These are phyloP conservation scores for Enoplosus armatus DNA, from an alignment of 2,797 vertebrate species.

Conservation along the genomic window DNA sequence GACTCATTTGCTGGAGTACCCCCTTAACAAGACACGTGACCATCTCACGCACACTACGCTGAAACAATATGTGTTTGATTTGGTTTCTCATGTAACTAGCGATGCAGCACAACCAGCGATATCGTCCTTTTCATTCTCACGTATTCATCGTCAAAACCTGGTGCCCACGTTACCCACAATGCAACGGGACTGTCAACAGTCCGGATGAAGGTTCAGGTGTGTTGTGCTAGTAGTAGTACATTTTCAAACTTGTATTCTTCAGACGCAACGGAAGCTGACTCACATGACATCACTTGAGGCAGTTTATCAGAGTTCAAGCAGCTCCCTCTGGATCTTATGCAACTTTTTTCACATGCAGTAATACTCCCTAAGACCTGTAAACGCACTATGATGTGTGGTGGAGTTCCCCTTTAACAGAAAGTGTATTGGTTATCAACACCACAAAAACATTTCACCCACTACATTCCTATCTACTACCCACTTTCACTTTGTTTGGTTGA, in stretches of 20 bases:
- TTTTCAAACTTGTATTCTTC: no score
- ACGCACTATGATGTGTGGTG: no score
- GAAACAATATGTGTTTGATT: not conserved
- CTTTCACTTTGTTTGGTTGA: conserved; percentile 7
- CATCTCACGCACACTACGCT: not conserved
- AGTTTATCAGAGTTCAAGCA: not conserved
- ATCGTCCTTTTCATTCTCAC: not conserved
- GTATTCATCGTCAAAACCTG: not conserved
- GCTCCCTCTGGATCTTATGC: no score
- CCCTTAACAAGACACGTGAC: not conserved
- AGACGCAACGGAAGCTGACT: not conserved
- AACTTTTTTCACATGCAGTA: no score
- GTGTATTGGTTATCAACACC: not conserved
- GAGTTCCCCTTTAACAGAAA: conserved; percentile 1
- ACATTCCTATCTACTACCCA: not conserved
- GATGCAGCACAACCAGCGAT: not conserved
- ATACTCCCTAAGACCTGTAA: no score
- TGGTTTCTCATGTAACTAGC: no score
- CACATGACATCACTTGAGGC: not conserved
- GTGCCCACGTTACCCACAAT: no score
- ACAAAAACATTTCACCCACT: not conserved
- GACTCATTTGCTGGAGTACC: not conserved
- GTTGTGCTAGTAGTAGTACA: not conserved
- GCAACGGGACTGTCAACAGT: no score
- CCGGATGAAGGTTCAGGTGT: no score